Evolutionary conservation across 2,797 vertebrate species (phyloP), one percentile per base, ranked within the genome.

Genomic region (Melanotaenia trifasciata): DNA sequence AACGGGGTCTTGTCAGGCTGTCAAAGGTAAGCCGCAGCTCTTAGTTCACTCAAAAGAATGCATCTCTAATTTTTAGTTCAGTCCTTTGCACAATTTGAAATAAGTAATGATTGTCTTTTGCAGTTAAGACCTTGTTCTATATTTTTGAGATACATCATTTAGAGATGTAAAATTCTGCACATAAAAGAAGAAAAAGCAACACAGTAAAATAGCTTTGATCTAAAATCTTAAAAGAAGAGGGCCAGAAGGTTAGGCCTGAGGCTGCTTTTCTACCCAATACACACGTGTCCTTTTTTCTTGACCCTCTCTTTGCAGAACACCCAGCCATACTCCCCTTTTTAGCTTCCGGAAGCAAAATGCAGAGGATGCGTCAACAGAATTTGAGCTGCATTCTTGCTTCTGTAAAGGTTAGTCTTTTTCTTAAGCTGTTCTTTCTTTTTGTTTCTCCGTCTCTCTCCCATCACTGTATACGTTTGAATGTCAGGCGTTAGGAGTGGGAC

Each of bases 261-360:
- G 87, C 79, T 92, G 85, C 76, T 90, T 87, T 87, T 89, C 84
- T 81, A 85, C 74, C 84, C 74, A 89, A 92, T 91, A 92, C 79
- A 90, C 90, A 92, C 81, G 8, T 90, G 87, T 92, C 84, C 81
- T 93, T 92, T 87, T 91, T 81, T 92, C 90, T 92, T 92, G 85
- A 92, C 91, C 92, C 91, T 95, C 91, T 93, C 91, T 93, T 93
- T 92, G 84, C 94, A 96, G 95, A 96, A 96, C 90, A 96, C 95
- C 90, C 94, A 95, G 93, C 95, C 95, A 90, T 95, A 96, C 93
- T 96, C 94, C 85, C 92, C 94, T 92, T 95, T 96, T 95, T 96
- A 96, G 94, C 93, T 93, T 90, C 87, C 38, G 93, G 91, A 94
- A 94, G 92, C 93, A 94, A 93, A 94, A 93, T 93, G 92, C 93